Evolutionary conservation across 2,113 vertebrate species (phyloP), one percentile per base, ranked within the genome.

Genomic region (Dicaeum eximium): DNA sequence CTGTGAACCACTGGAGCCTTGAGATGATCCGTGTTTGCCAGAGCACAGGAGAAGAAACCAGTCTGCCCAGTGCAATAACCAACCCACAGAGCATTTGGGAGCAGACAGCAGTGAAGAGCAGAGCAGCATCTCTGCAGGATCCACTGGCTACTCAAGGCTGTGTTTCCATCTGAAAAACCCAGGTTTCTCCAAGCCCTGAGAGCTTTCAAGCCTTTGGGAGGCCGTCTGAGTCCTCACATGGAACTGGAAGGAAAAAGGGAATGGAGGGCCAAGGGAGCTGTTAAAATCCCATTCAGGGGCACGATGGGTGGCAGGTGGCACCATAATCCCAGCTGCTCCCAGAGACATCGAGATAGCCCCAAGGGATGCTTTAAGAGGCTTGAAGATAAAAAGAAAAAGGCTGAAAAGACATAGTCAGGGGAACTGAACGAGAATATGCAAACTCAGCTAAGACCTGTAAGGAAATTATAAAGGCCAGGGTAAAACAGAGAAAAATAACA

Each of bases 401-500:
- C 60, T 88, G 74, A 62, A 94, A 90, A 90, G 14, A 85, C 93
- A 90, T 54, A 80, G 74, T 48, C 20, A 1, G 54, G 86, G 81
- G 85, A 94, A 35, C 78, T 37, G 85, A 88, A 81, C 7, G 62
- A 86, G 88, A 96, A 95, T 81, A 97, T 91, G 93, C 94, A 83
- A 94, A 93, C 90, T 97, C 90, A 96, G 95, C 90, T 94, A 73
- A 89, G 93, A 90, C 40, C 79, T 93, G 92, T 81, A 93, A 94
- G 93, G 93, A 93, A 95, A 95, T 94, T 13, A 95, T 90, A 94
- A 91, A 95, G 79, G 75, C 94, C 88, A 93, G 95, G 80, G 92
- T 80, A 92, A 96, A 97, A 65, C 74, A 80, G 82, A 93, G 95
- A 91, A 91, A 94, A 97, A 88, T 93, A 95, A 92, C 80, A 80